Evolutionary conservation across 1,140 invertebrate species (phyloP).

Genomic region (Drosophila ogumai): DNA sequence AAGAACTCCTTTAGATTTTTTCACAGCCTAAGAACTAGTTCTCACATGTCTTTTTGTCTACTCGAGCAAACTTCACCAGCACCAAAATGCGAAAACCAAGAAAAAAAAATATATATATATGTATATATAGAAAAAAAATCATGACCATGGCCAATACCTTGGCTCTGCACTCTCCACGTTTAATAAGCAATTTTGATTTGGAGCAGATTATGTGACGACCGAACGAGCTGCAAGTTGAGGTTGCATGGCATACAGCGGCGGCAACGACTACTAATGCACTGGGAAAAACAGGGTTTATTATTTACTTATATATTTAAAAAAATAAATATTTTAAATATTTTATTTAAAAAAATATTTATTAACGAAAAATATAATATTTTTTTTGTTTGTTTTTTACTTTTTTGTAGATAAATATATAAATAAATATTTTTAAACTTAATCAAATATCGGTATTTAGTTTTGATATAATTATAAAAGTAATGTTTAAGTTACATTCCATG

Average conservation of each 20-base stretch:
- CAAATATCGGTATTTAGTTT: no score
- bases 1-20: background rate
- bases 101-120: background rate
- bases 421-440: no score
- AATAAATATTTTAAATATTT: no score
- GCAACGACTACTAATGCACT: constrained; percentile 50
- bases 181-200: constrained; percentile 83
- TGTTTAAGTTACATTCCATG: no score
- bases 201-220: constrained; percentile 80
- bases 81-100: constrained; percentile 1
- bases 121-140: background rate
- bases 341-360: no score
- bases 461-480: no score
- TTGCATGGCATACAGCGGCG: constrained; percentile 67
- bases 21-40: background rate
- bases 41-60: background rate
- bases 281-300: background rate
- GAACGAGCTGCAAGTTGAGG: constrained; percentile 60
- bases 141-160: constrained; percentile 19
- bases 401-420: no score
- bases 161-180: constrained; percentile 61
- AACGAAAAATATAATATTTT: no score
- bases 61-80: background rate
- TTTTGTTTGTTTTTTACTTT: no score
- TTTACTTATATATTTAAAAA: no score